These are phyloP conservation scores for Nasonia oneida DNA, from an alignment of 2,888 invertebrate species.

Conservation along the genomic window DNA sequence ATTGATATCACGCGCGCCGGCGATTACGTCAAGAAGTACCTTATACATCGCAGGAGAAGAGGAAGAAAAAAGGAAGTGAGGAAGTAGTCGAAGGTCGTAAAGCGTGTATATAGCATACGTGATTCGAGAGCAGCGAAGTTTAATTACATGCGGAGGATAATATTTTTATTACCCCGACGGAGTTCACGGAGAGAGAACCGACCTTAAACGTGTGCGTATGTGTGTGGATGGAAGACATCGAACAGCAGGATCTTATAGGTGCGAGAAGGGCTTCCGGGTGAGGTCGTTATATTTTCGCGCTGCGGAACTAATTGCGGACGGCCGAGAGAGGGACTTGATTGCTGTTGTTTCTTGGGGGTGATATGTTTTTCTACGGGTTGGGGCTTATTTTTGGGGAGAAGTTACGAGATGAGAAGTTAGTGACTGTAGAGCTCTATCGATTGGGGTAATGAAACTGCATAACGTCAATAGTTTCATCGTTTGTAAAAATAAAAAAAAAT, in stretches of 20 bases:
- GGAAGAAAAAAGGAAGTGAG: neutral
- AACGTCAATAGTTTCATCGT: too few relatives aligned
- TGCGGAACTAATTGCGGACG: neutral
- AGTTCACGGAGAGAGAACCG: neutral
- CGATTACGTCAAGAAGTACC: slow-evolving; percentile 50
- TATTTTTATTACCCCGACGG: slow-evolving; percentile 32
- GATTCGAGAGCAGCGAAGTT: neutral
- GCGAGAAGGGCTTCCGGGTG: neutral
- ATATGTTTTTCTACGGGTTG: neutral
- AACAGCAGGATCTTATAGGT: neutral
- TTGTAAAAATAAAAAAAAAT: too few relatives aligned
- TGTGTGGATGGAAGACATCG: neutral
- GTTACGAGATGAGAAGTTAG: neutral
- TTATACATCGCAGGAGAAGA: slow-evolving; percentile 21
- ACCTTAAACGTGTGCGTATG: neutral
- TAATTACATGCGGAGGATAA: slow-evolving; percentile 56
- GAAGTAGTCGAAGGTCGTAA: neutral
- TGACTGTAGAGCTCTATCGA: neutral
- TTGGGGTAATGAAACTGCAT: too few relatives aligned
- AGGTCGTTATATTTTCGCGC: neutral
- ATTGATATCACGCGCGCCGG: slow-evolving; percentile 68
- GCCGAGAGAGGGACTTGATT: slow-evolving; percentile 4
- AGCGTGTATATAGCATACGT: neutral
- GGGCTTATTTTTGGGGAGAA: neutral
- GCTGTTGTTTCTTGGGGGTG: neutral